Base-by-base conservation (phyloP, 2,888 invertebrate genomes). In the Torymus texanus region DNA sequence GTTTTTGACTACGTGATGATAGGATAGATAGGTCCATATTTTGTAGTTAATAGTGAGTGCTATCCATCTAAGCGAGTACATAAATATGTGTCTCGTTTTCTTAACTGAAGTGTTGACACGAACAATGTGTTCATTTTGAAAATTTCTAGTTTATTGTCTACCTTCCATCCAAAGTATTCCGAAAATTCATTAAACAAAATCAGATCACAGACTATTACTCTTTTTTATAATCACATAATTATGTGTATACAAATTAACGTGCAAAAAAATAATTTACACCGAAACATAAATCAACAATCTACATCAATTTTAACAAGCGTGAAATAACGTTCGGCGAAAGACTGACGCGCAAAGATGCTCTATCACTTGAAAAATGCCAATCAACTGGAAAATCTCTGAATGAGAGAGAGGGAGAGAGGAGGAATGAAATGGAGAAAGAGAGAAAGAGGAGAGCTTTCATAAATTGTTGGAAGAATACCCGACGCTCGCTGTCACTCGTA, bases 401-500 rank as follows among this genome's bases (percentile, higher is more conserved):
- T 62, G 75, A 75, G 61, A 59, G 59, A 55, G 62, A 41, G 62
- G 11, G 50, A 63, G 61, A 29, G 24, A 50, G 29, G 14, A n/a
- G n/a, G n/a, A n/a, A n/a, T n/a, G 13, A 24, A 53, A 29, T 11
- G 21, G 67, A 65, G 65, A 55, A 13, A 50, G 21, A 68, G 56
- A 58, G 56, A 18, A 16, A 58, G 16, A 24, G 56, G 14, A 24
- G 56, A 71, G 67, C 70, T 80, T 81, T 81, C 67, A 78, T 81
- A 78, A 78, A 81, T 81, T 68, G 67, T 68, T 18, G 59, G 75
- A 74, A 59, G 53, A 74, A 61, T 18, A 55, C 16, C 55, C 55
- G 76, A 70, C 50, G 75, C 50, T 24, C 55, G 78, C 63, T 81
- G 77, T 79, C 79, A 75, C 66, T 79, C 53, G 51, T 71, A 71